Base-by-base conservation (phyloP, 2,888 invertebrate genomes). In the Hermodice carunculata region DNA sequence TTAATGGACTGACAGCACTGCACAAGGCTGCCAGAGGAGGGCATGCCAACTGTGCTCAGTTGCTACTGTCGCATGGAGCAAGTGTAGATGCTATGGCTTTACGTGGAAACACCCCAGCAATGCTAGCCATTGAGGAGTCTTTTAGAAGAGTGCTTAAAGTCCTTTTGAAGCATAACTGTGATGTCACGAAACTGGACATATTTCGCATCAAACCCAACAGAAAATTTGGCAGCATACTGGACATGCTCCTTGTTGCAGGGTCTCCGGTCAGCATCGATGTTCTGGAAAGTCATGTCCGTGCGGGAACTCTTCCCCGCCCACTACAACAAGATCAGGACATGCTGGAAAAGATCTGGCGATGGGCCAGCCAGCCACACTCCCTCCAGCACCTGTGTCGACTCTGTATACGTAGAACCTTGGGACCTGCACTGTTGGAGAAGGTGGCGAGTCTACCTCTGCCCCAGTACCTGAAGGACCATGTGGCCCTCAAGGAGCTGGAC, bases 141-240 rank as follows among this genome's bases (percentile, higher is more conserved):
- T 62, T 62, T 37, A 43, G 48, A 11, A 51, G 58, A 17, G 61
- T 48, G 1, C 51, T 66, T 11, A 19, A 43, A 29, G n/a, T 56
- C 22, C 61, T 72, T 17, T 22, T 72, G 14, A 56, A 63, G 48
- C 61, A 67, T 29, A 70, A 74, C 2, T 78, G 79, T 8, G 72
- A 80, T 61, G 67, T 74, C 4, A 5, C 1, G 1, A 49, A 49
- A 2, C 51, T 60, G 11, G 52, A 60, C 69, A 76, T 61, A 66
- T 37, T 60, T 8, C 31, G 14, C 5, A 32, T 43, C 51, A 60
- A 60, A 31, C 52, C 51, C 24, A 60, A 52, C 31, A 60, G 52
- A 32, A 60, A 60, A 42, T 60, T 60, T 42, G 52, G 31, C 60
- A 52, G 42, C 49, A 61, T 66, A 24, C 28, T 68, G 49, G 53